Evolutionary conservation across 2,797 vertebrate species (phyloP).

Genomic region (Tangara arthus): DNA sequence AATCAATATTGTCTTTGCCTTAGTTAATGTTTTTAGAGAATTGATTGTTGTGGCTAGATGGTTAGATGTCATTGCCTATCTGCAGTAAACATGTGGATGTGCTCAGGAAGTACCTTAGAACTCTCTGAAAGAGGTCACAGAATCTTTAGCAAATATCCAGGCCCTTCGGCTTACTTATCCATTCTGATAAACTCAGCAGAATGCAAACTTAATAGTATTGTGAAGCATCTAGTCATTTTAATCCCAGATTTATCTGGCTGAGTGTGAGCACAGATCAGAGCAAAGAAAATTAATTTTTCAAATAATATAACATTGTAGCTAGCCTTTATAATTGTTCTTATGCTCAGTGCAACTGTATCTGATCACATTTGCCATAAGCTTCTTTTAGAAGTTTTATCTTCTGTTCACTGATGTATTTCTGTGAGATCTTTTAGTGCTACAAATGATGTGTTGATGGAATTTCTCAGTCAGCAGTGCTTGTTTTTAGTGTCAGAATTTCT

Average conservation of each 20-base stretch:
- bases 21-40: background rate
- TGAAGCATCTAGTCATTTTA: background rate
- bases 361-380: background rate
- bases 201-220: background rate
- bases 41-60: background rate
- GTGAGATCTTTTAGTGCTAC: background rate
- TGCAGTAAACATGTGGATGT: background rate
- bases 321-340: rapidly evolving
- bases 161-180: background rate
- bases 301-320: background rate
- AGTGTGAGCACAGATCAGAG: background rate
- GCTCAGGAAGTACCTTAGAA: background rate
- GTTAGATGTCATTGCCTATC: background rate
- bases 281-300: background rate
- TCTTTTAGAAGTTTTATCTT: background rate
- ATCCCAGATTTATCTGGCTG: background rate
- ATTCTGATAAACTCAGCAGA: background rate
- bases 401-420: background rate
- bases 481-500: background rate
- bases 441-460: background rate
- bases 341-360: background rate
- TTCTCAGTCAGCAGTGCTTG: background rate
- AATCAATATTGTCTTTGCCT: background rate
- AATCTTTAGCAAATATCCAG: background rate
- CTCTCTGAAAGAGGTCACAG: background rate